Base-by-base conservation (phyloP, 1,140 invertebrate species). In the Scaptomyza pallida region DNA sequence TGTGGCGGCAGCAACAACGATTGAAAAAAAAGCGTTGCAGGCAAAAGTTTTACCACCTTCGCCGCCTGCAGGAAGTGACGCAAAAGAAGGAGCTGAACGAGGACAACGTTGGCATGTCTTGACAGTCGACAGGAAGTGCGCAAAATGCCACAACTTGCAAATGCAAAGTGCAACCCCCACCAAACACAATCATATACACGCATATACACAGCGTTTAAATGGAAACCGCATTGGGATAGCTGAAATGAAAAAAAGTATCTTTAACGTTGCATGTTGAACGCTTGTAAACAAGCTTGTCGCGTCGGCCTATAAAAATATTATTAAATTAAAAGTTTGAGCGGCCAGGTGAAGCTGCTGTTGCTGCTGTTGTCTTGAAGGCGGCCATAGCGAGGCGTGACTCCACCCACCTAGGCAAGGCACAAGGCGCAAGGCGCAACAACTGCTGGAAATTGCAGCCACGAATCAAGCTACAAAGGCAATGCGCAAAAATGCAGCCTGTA, bases 271-370 rank as follows among this genome's bases (percentile, higher is more conserved):
- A 86, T 86, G 81, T 86, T 88, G 80, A 75, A 64, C 59, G 81
- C 81, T 81, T 86, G 81, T 86, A 88, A 88, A 86, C 81, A 86
- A 88, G 81, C 81, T 88, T 86, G 81, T 86, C 81, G 77, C 82
- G 74, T 56, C 82, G 80, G 80, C 77, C 78, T 77, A 86, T 88
- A 86, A 88, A 85, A 86, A 88, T 81, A 81, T 86, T 86, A 86
- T 86, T 86, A 86, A 86, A 86, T 86, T 81, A 86, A 86, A 86
- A 88, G 70, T 72, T 30, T 71, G 65, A 73, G 71, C 21, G n/a
- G 26, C 16, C 41, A 45, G 40, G 43, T 50, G 23, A 54, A 62
- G 78, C 63, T 60, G 62, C 15, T 44, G 48, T 10, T 43, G 30
- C 26, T 35, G 59, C 44, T 26, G 23, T 26, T 26, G 23, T 26